Conservation (phyloP, 1,140 invertebrate species). For the Drosophila kanapiae region DNA sequence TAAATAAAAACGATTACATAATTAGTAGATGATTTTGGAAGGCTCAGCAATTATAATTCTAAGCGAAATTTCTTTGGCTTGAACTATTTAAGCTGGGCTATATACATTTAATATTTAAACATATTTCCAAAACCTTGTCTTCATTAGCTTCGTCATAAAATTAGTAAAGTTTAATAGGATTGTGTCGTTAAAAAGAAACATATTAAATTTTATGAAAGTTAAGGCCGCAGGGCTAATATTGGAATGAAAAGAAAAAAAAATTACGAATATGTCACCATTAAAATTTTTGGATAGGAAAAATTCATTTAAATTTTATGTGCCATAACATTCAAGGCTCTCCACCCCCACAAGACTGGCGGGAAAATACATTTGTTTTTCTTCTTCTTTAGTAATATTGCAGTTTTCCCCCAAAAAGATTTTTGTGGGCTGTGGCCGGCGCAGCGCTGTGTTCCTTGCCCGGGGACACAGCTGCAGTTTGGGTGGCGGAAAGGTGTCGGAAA, state of each 20-base stretch:
- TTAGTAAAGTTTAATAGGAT: neutral
- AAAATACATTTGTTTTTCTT: conserved; percentile 14
- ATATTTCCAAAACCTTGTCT: no score
- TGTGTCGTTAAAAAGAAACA: neutral
- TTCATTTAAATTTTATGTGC: conserved; percentile 28
- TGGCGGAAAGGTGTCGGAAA: conserved; percentile 68
- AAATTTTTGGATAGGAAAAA: conserved; percentile 16
- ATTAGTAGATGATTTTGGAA: no score
- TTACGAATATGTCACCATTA: neutral
- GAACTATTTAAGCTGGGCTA: no score
- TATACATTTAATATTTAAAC: no score
- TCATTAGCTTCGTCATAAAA: no score
- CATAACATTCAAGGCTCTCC: conserved; percentile 21
- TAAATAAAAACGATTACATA: no score
- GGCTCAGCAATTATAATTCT: no score
- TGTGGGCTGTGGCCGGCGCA: conserved; percentile 20
- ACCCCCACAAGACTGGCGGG: conserved; percentile 22
- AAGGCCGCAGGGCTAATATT: no score
- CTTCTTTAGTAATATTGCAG: conserved; percentile 19
- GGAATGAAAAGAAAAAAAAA: neutral
- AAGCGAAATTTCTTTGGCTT: no score
- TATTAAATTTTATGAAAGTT: conserved; percentile 6
- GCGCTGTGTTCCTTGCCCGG: conserved; percentile 38
- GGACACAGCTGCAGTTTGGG: conserved; percentile 63
- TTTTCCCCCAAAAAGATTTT: conserved; percentile 20